Base-by-base conservation (phyloP, 1,140 invertebrate genomes). In the Latrodectus geometricus region DNA sequence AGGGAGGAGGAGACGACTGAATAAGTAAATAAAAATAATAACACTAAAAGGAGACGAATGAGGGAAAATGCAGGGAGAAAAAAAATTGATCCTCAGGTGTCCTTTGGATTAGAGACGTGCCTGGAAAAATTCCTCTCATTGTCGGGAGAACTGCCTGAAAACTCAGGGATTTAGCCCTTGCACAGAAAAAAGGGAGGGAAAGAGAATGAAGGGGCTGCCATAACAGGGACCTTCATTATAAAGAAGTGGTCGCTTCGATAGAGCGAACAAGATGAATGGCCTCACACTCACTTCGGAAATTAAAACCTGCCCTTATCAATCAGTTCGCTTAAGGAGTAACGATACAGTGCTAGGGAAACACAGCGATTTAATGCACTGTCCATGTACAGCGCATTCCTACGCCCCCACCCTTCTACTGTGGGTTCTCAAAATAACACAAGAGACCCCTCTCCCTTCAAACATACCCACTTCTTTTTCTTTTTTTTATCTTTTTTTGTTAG, bases 291-390 rank as follows among this genome's bases (percentile, higher is more conserved):
- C 83, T 86, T 86, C 68, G 83, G 83, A 86, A 86, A 86, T 86
- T 86, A 86, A 86, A 86, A 86, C 83, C 75, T 78, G 50, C 73
- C 72, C 83, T 86, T 86, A 86, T 86, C 83, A 86, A 86, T 86
- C 83, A 86, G 83, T 35, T 70, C 73, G 50, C 83, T 78, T 78
- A 65, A 78, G 20, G 82, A 68, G 81, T 66, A 73, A 61, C n/a
- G 52, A 56, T 48, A 70, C 12, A 70, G 17, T 70, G 69, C 69
- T 20, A n/a, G 65, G 82, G 49, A 68, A 72, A 86, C 75, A 70
- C 65, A 20, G 75, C 74, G 68, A 86, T 86, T 86, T 86, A 86
- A 86, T 86, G 83, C 83, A 86, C 49, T 86, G 82, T 50, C 54
- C 68, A 49, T 82, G 82, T 84, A 75, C 72, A 15, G 54, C 20